phyloP scores from a whole-genome alignment of 1,140 invertebrate species.

The Lethrus apterus region DNA sequence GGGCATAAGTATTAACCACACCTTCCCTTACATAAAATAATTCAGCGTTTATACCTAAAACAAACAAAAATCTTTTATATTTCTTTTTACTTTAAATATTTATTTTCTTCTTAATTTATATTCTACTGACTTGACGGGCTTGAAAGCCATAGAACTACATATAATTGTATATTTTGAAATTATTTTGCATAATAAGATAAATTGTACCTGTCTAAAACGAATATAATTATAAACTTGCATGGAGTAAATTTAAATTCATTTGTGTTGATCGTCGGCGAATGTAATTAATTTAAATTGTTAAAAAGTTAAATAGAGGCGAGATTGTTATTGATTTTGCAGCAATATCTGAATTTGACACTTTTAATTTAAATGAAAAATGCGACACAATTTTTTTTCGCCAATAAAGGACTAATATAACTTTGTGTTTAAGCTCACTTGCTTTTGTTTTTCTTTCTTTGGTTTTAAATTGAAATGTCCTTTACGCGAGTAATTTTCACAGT shows the following conservation, averaged over 20 bases:
- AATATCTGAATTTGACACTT: slow-evolving; percentile 9
- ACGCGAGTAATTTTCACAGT: too few species aligned
- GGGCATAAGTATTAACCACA: slow-evolving; percentile 82
- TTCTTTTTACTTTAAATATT: slow-evolving; percentile 19
- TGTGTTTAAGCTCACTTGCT: neutral
- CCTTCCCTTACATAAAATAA: slow-evolving; percentile 82
- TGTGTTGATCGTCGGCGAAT: too few species aligned
- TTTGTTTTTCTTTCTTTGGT: slow-evolving; percentile 1
- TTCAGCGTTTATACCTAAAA: slow-evolving; percentile 74
- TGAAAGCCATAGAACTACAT: too few species aligned
- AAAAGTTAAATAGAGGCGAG: too few species aligned
- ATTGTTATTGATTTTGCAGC: slow-evolving; percentile 1
- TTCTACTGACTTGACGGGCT: too few species aligned
- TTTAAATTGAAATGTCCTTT: neutral
- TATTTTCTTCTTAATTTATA: too few species aligned
- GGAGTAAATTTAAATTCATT: neutral
- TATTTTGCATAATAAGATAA: too few species aligned
- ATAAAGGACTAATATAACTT: neutral
- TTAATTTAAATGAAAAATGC: slow-evolving; percentile 5
- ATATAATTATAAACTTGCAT: too few species aligned
- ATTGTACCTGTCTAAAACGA: too few species aligned
- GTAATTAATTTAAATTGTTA: too few species aligned
- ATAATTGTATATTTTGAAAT: too few species aligned
- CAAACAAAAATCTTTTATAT: slow-evolving; percentile 27
- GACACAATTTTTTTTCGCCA: neutral